Base-by-base conservation (phyloP, 2,797 vertebrate species). In the Chiroxiphia lanceolata region DNA sequence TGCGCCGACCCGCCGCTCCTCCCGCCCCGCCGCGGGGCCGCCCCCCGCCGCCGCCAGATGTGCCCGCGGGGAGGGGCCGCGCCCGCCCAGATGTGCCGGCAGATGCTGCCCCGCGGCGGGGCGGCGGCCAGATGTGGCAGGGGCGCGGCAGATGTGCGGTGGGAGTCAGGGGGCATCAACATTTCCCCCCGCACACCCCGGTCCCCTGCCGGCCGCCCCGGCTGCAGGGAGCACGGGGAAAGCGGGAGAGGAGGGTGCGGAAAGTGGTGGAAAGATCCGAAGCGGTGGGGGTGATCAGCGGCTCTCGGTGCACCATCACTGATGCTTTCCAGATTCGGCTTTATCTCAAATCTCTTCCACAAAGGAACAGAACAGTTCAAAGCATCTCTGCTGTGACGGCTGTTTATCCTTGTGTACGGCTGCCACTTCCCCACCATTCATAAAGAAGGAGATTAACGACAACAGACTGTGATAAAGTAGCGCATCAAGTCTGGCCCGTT, bases 1-100 rank as follows among this genome's bases (percentile, higher is more conserved):
- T 74, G 88, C 51, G 68, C 88, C 92, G 78, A 64, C 79, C 68
- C 54, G 88, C 88, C 88, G 83, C 88, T 91, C 93, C 89, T 85
- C 89, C 84, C 80, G 85, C 88, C 89, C 90, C 85, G 80, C 59
- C 87, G 63, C 40, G 31, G 90, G 38, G 84, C 78, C 91, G 90
- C 86, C 90, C 75, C 80, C 95, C 47, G 57, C 76, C 54, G 69
- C 94, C 36, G 94, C 68, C 95, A 96, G 96, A 94, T 96, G 96
- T 93, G 95, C 93, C 76, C 47, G 90, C 71, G 95, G 68, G 89
- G 90, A 54, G 93, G 87, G 86, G 25, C 85, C 3, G 83, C 83
- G 87, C 26, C 54, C 10, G 59, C 91, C 94, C 91, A 87, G 89
- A 89, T 93, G 91, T 89, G 87, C 69, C 74, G 76, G 89, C 89